Percentiles rank a stretch among this genome's conserved stretches.
Conservation (phyloP, 92 coral and sea anemone genomes). For the Epizoanthus rinbou region DNA sequence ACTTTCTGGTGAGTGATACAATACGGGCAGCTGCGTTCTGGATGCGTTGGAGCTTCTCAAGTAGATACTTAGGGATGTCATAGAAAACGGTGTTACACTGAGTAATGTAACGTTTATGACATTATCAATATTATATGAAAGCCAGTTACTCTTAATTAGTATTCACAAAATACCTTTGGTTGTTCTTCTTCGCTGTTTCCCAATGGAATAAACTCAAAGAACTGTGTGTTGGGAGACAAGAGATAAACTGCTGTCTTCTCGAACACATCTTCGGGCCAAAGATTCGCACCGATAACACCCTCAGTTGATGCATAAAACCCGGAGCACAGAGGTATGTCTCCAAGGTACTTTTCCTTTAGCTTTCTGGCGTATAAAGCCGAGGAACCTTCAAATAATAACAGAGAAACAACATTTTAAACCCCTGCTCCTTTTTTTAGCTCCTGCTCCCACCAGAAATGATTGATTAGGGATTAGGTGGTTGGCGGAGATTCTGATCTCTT, state of each 20-base stretch:
- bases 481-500: too few relatives aligned
- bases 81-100: not conserved
- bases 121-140: not conserved
- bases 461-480: too few relatives aligned
- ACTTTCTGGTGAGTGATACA: too few relatives aligned
- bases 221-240: slow-evolving; percentile 41
- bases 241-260: slow-evolving; percentile 31
- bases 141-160: not conserved
- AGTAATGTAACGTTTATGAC: too few relatives aligned
- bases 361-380: slow-evolving; percentile 39
- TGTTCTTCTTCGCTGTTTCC: slow-evolving; percentile 50
- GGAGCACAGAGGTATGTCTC: slow-evolving; percentile 46
- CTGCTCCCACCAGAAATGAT: too few relatives aligned
- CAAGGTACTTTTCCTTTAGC: slow-evolving; percentile 45
- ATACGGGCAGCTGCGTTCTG: too few relatives aligned
- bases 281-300: slow-evolving; percentile 46
- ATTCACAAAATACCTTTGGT: slow-evolving; percentile 31
- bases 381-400: slow-evolving; percentile 24
- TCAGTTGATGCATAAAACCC: slow-evolving; percentile 55
- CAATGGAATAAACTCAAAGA: slow-evolving; percentile 54
- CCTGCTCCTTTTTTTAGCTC: too few relatives aligned
- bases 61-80: too few relatives aligned
- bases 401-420: too few relatives aligned
- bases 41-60: too few relatives aligned
- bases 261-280: slow-evolving; percentile 45